Conservation (phyloP, 2,113 vertebrate genomes). For the Panthera uncia region DNA sequence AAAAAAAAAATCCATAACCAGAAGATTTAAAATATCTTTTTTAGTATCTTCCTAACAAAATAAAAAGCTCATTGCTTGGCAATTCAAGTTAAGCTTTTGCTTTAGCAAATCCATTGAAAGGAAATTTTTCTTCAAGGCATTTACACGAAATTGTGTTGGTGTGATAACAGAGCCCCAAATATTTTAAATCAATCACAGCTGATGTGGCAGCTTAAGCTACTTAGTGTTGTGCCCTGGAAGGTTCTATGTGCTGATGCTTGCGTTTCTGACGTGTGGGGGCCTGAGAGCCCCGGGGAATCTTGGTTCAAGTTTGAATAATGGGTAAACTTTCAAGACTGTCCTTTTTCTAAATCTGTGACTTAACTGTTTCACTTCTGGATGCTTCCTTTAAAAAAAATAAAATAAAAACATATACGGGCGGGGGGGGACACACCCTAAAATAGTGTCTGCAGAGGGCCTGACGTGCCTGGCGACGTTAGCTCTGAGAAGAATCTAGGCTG, state of each 20-base stretch:
- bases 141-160: slow-evolving; percentile 76
- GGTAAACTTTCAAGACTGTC: slow-evolving; percentile 64
- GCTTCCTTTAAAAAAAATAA: neutral
- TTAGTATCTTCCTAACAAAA: slow-evolving; percentile 72
- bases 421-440: neutral
- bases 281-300: slow-evolving; percentile 69
- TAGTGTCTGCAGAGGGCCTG: neutral
- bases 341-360: slow-evolving; percentile 58
- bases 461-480: accelerated
- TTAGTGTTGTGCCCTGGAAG: slow-evolving; percentile 75
- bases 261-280: slow-evolving; percentile 67
- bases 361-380: slow-evolving; percentile 63
- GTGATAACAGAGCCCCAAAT: slow-evolving; percentile 73
- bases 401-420: neutral
- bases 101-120: slow-evolving; percentile 77
- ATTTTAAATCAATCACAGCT: slow-evolving; percentile 76
- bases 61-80: slow-evolving; percentile 67
- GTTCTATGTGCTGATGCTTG: slow-evolving; percentile 54
- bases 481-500: neutral
- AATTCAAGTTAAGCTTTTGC: slow-evolving; percentile 75
- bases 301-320: slow-evolving; percentile 53
- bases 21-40: slow-evolving; percentile 65
- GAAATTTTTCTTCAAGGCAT: slow-evolving; percentile 75
- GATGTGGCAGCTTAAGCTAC: slow-evolving; percentile 71
- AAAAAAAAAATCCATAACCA: slow-evolving; percentile 12